Conservation (phyloP, 2,113 vertebrate species). For the Malurus cyaneus region DNA sequence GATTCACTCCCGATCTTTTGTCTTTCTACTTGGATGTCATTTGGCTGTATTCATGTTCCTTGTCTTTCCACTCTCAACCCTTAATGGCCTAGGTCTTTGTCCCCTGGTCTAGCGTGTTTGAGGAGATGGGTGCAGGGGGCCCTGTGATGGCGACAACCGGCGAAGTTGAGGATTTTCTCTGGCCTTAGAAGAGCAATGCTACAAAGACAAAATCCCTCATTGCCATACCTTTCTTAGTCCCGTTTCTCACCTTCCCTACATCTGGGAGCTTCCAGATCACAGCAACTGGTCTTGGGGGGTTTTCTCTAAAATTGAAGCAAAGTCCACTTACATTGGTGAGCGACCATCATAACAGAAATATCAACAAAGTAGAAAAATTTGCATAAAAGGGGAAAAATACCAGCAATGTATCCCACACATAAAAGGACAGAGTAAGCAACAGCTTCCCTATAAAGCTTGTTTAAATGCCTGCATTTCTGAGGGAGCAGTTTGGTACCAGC, state of each 20-base stretch:
- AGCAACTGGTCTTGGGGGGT: neutral
- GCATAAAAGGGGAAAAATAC: accelerated
- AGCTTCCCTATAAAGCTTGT: neutral
- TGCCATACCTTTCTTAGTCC: neutral
- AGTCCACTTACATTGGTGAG: neutral
- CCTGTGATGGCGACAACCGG: accelerated
- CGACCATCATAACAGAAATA: accelerated
- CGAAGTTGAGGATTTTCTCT: neutral
- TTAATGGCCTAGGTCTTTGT: neutral
- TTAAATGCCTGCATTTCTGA: neutral
- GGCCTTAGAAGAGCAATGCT: neutral
- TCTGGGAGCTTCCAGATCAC: neutral
- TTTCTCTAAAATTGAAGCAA: neutral
- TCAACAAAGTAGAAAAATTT: neutral
- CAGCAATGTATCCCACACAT: neutral
- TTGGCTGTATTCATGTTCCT: neutral
- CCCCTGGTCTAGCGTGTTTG: neutral
- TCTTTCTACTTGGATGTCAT: neutral
- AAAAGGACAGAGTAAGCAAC: neutral
- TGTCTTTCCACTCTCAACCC: neutral
- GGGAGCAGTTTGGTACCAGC: neutral
- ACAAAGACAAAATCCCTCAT: neutral
- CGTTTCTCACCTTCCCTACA: neutral
- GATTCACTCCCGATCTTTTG: neutral
- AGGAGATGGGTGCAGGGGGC: neutral